Percentiles rank a stretch among this genome's conserved stretches.
Evolutionary conservation across 2,113 vertebrate genomes (phyloP).

Genomic region (Myxocyprinus asiaticus): DNA sequence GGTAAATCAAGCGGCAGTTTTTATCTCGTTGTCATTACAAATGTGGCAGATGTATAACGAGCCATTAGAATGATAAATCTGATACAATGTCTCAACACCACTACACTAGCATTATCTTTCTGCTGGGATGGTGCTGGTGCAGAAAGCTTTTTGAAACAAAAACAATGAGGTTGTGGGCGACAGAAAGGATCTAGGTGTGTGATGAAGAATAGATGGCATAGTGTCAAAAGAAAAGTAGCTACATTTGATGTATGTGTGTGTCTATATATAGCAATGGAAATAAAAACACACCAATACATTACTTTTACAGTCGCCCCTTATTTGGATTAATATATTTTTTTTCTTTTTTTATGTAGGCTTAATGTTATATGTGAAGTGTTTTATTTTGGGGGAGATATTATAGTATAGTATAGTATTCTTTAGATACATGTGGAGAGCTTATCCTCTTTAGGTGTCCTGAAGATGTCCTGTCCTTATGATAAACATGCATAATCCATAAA

Average conservation of each 20-base stretch:
- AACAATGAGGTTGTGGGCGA: conserved; percentile 33
- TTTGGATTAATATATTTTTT: too few species aligned
- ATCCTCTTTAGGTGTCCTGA: too few species aligned
- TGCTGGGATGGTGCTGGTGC: conserved; percentile 19
- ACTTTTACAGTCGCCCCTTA: too few species aligned
- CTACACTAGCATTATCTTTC: conserved; percentile 52
- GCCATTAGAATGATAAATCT: conserved; percentile 69
- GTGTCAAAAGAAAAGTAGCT: conserved; percentile 8
- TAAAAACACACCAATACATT: too few species aligned
- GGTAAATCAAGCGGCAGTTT: conserved; percentile 70
- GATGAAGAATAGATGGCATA: conserved; percentile 1
- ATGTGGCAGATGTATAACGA: conserved; percentile 72
- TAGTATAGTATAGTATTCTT: too few species aligned
- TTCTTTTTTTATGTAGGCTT: too few species aligned
- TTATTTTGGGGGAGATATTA: too few species aligned
- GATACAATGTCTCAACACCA: conserved; percentile 51
- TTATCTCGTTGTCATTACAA: conserved; percentile 62
- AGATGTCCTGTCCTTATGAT: too few species aligned
- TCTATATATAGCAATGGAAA: too few species aligned
- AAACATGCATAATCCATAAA: conserved; percentile 54
- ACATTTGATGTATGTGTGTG: conserved; percentile 43
- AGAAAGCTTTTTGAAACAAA: conserved; percentile 43
- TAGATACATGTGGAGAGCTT: too few species aligned
- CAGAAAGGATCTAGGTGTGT: conserved; percentile 12
- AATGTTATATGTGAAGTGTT: too few species aligned